A percentile compares a stretch with the other conserved stretches of the same genome.
These are phyloP conservation scores for Trinorchestia longiramus DNA, from an alignment of 1,140 invertebrate genomes.

Conservation along the genomic window DNA sequence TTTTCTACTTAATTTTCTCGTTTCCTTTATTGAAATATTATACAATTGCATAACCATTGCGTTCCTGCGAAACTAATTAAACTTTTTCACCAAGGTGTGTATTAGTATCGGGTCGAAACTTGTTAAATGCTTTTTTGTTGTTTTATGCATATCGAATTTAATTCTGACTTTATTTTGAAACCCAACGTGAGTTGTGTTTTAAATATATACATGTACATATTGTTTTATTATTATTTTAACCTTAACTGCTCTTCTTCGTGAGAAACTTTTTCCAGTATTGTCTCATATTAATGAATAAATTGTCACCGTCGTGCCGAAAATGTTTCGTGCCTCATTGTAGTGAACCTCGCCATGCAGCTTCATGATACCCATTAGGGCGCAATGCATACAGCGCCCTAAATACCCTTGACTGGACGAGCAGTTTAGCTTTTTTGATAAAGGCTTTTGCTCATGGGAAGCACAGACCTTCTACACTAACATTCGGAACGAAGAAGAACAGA, in stretches of 20 bases:
- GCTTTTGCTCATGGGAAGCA: no score
- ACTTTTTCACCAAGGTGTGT: neutral
- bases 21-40: neutral
- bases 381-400: no score
- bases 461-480: no score
- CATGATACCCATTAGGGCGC: no score
- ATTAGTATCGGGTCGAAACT: neutral
- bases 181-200: neutral
- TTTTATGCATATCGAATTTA: neutral
- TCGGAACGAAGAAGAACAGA: no score
- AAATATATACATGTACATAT: constrained; percentile 3
- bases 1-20: neutral
- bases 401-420: no score
- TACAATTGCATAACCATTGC: neutral
- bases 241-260: neutral
- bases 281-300: no score
- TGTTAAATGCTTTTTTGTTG: neutral
- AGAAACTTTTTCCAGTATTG: neutral
- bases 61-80: neutral
- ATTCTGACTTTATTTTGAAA: neutral
- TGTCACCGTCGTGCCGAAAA: neutral
- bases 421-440: no score
- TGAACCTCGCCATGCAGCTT: no score
- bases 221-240: neutral
- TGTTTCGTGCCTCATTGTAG: no score